Conservation (phyloP, 2,113 vertebrate genomes). For the Cynocephalus volans region DNA sequence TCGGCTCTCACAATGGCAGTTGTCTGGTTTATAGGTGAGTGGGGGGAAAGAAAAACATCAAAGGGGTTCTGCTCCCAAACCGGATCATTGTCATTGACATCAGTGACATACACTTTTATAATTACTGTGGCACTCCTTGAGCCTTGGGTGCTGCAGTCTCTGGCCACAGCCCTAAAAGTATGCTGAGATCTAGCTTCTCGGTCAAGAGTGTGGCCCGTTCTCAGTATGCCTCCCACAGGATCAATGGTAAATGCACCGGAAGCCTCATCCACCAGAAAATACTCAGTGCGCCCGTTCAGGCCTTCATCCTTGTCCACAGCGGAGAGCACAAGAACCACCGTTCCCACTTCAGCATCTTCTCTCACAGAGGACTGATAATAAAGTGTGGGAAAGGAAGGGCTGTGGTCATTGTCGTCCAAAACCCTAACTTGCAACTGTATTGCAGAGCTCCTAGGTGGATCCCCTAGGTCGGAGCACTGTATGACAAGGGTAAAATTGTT, state of each 20-base stretch:
- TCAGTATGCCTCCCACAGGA: constrained; percentile 87
- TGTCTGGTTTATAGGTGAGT: constrained; percentile 86
- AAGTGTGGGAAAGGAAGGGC: constrained; percentile 89
- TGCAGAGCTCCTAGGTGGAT: constrained; percentile 87
- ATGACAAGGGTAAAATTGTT: constrained; percentile 92
- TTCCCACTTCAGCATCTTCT: constrained; percentile 91
- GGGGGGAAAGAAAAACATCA: constrained; percentile 87
- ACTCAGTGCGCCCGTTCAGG: constrained; percentile 91
- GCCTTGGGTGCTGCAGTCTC: constrained; percentile 89
- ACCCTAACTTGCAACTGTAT: constrained; percentile 90
- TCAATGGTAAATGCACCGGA: constrained; percentile 92
- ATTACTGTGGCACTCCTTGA: constrained; percentile 90
- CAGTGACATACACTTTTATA: constrained; percentile 91
- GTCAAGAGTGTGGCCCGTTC: constrained; percentile 90
- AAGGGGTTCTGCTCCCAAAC: constrained; percentile 91
- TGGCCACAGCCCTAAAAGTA: constrained; percentile 90
- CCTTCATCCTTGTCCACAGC: constrained; percentile 93
- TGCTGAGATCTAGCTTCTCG: constrained; percentile 91
- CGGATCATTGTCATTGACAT: constrained; percentile 95
- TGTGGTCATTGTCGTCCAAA: constrained; percentile 96
- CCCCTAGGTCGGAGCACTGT: constrained; percentile 92
- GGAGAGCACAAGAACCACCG: constrained; percentile 88
- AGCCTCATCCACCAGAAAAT: constrained; percentile 90
- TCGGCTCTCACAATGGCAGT: constrained; percentile 88
- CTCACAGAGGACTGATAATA: constrained; percentile 91